phyloP scores from a whole-genome alignment of 2,113 vertebrate genomes.

The Melanerpes formicivorus region DNA sequence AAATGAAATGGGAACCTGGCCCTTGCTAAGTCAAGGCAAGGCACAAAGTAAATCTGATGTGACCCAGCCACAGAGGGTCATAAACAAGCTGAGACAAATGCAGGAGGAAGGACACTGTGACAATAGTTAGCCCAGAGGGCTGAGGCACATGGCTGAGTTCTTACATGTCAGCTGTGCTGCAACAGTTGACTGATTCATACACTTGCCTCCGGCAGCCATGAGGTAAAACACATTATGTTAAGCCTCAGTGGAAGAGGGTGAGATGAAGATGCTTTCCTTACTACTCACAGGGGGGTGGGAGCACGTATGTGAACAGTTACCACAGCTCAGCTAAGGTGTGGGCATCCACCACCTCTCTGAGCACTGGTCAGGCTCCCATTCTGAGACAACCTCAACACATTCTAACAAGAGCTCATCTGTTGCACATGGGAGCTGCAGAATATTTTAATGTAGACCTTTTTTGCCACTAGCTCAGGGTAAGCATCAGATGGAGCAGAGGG shows the following conservation, averaged over 20 bases:
- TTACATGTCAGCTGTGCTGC: constrained; percentile 37
- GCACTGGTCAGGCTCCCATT: not conserved
- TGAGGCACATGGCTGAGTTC: constrained; percentile 49
- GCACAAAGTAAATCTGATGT: constrained; percentile 12
- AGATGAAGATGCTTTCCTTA: not conserved
- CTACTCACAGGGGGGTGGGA: not conserved
- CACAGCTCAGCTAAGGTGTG: not conserved
- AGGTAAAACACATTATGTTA: constrained; percentile 12
- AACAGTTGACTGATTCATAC: constrained; percentile 47
- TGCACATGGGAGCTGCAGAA: not conserved
- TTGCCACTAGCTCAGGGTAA: not conserved
- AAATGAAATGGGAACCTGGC: not conserved
- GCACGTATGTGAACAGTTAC: not conserved
- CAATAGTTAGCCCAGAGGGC: constrained; percentile 25
- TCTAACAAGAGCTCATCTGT: accelerated
- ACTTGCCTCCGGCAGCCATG: not conserved
- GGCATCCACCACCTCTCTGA: not conserved
- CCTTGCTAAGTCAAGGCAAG: not conserved
- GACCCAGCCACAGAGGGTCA: not conserved
- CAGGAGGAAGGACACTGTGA: constrained; percentile 43
- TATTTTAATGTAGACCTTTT: not conserved
- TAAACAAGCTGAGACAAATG: not conserved
- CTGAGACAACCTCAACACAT: accelerated
- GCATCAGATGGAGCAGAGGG: not conserved
- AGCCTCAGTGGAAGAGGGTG: not conserved